Base-by-base conservation (phyloP, 2,888 invertebrate genomes). In the Chloromyia formosa region DNA sequence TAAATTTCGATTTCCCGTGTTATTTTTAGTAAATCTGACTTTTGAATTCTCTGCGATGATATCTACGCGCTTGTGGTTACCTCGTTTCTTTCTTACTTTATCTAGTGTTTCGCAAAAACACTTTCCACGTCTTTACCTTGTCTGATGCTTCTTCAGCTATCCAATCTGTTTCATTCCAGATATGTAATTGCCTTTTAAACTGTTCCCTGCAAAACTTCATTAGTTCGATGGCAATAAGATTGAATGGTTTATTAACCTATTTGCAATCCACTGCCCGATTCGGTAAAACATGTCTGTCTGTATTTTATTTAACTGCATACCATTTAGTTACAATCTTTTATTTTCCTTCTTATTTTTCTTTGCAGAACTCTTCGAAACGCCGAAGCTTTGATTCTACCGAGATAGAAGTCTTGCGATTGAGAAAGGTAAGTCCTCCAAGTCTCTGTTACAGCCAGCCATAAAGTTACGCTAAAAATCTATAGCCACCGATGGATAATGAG, bases 381-480 rank as follows among this genome's bases (percentile, higher is more conserved):
- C 73, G 76, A 72, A 76, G 75, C 61, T 73, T 74, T 40, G 76
- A 76, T 74, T 75, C 78, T 42, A 49, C 76, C 10, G 78, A 78
- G 61, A 76, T 76, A 42, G 78, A 77, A 72, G 76, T 78, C 10
- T 74, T 76, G 61, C 49, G 78, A 54, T 61, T 77, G 62, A 71
- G 77, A 75, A 77, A 77, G 77, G 77, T 77, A 58, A 72, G 77
- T 74, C 10, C 27, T 35, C 27, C 20, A 58, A 40, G 54, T 23
- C 58, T 49, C 7, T 35, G 27, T 35, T 4, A 49, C 12, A 12
- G 49, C 7, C 27, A 23, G 27, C 60, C 23, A 23, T 14, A 14
- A 56, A 20, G 56, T 22, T 22, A 18, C 10, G 56, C 23, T n/a
- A 5, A 58, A 60, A 12, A 23, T 49, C 49, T 49, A 3, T 49